Conservation (phyloP, 2,113 vertebrate genomes). For the Tragelaphus scriptus region DNA sequence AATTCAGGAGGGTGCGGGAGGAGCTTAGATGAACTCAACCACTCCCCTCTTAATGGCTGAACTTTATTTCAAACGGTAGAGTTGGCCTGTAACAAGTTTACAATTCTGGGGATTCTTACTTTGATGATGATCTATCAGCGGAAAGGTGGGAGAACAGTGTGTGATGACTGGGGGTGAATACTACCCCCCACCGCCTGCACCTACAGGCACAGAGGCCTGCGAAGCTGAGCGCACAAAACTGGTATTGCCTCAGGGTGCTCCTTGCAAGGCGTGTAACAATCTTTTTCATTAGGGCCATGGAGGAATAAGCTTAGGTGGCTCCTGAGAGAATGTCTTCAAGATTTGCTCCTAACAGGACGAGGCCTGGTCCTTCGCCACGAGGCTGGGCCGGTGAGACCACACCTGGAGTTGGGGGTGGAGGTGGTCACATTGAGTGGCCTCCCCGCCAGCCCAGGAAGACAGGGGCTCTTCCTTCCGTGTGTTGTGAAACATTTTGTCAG, state of each 20-base stretch:
- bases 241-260: accelerated
- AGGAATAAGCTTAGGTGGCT: not conserved
- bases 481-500: not conserved
- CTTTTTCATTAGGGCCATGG: not conserved
- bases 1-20: accelerated
- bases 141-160: not conserved
- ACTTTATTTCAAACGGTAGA: not conserved
- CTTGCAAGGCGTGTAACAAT: not conserved
- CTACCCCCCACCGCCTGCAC: accelerated
- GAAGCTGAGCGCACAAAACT: accelerated
- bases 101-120: no score
- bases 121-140: accelerated
- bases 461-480: accelerated
- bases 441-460: accelerated
- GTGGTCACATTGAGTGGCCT: not conserved
- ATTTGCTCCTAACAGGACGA: no score
- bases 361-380: accelerated
- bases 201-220: accelerated
- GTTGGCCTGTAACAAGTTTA: not conserved
- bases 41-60: not conserved
- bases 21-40: no score
- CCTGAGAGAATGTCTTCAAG: not conserved
- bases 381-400: no score
- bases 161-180: not conserved
- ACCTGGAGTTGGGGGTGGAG: accelerated